Evolutionary conservation across 2,888 invertebrate genomes (phyloP).

Genomic region (Lasioglossum lativentre): DNA sequence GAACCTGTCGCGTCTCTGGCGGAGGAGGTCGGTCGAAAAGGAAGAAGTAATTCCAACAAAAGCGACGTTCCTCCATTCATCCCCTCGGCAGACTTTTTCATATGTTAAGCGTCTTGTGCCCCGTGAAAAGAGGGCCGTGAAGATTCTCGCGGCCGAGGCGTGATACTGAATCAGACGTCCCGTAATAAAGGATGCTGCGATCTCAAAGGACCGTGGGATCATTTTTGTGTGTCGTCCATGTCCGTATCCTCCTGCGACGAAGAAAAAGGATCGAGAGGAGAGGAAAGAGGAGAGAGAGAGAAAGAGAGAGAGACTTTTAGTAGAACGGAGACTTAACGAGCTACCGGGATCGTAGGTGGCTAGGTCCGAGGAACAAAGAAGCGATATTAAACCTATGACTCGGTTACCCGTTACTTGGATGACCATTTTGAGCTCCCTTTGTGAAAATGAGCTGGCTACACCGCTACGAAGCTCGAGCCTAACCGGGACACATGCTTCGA

Average conservation of each 20-base stretch:
- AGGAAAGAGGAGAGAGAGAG: neutral
- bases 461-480: neutral
- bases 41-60: slow-evolving; percentile 75
- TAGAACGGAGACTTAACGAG: slow-evolving; percentile 19
- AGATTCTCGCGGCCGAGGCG: slow-evolving; percentile 77
- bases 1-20: slow-evolving; percentile 76
- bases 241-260: slow-evolving; percentile 43
- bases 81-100: slow-evolving; percentile 77
- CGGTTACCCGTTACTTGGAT: neutral
- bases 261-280: slow-evolving; percentile 25
- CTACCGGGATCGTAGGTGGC: neutral
- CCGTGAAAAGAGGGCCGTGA: slow-evolving; percentile 70
- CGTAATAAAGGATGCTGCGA: slow-evolving; percentile 83
- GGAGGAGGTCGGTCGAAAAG: slow-evolving; percentile 50
- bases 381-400: neutral
- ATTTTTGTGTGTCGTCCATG: slow-evolving; percentile 71
- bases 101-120: slow-evolving; percentile 79
- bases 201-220: slow-evolving; percentile 82
- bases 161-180: slow-evolving; percentile 83
- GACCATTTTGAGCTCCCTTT: slow-evolving; percentile 2
- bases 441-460: slow-evolving; percentile 9
- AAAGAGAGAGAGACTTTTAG: neutral
- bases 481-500: neutral
- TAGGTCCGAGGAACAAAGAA: neutral
- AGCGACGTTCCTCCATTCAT: slow-evolving; percentile 76